Evolutionary conservation across 1,140 invertebrate species (phyloP), one percentile per base, ranked within the genome.

Genomic region (Procambarus virginalis): DNA sequence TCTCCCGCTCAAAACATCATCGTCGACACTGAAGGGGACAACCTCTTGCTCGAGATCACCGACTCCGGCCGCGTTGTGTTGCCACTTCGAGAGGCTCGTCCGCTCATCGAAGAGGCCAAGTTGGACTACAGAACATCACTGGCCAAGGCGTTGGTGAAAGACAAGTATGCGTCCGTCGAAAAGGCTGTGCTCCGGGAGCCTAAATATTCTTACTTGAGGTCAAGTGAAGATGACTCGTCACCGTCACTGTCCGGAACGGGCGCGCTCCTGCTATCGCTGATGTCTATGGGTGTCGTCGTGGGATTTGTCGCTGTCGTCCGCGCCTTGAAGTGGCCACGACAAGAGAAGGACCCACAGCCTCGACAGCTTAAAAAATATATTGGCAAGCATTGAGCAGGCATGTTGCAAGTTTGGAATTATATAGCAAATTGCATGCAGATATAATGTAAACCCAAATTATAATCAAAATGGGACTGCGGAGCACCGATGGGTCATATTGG

Each of bases 11-110:
- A 55, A 14, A n/a, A 46, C 14, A 84, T 89, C 9, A 78, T 73
- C 22, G 68, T 89, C 17, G 88, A 89, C 51, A 48, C 75, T 4
- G 88, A 84, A 20, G 88, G 88, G 1, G 81, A 89, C 12, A 89
- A 89, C 34, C 81, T 89, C n/a, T 48, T 89, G 34, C 45, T 89
- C n/a, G 70, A 89, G 45, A 45, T 89, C 9, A 55, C 75, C n/a
- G 82, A 89, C 20, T 46, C 81, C 0, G 82, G 58, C 75, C 80
- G 75, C 5, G 60, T 89, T 5, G 82, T 89, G n/a, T 45, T 89
- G 22, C 88, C 88, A 6, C 68, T 89, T 0, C 73, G 64, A 10
- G 82, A 89, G 4, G 88, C 88, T 78, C 81, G 55, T 8, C 80
- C 88, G 0, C 22, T 84, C 55, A 34, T 89, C 6, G 88, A 89